phyloP scores from a whole-genome alignment of 1,140 invertebrate species.

The Ephestia elutella region DNA sequence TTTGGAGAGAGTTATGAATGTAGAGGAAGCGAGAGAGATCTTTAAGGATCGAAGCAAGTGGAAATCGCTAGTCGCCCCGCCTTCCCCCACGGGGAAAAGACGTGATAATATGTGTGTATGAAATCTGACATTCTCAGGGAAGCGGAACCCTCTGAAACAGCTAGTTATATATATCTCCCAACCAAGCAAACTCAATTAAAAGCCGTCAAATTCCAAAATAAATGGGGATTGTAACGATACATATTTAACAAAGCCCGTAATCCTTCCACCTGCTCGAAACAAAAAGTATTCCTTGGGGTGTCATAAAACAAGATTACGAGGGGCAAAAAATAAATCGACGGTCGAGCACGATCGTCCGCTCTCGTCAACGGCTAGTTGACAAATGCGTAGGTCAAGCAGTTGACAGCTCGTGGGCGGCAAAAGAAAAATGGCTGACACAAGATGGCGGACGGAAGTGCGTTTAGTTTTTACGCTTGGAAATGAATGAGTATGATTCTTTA shows the following conservation, averaged over 20 bases:
- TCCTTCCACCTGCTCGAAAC: not conserved
- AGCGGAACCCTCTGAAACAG: too few relatives aligned
- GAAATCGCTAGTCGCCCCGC: too few relatives aligned
- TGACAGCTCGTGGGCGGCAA: conserved; percentile 25
- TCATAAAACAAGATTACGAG: not conserved
- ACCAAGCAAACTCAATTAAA: too few relatives aligned
- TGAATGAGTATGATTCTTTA: too few relatives aligned
- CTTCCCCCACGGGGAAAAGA: too few relatives aligned
- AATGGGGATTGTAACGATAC: not conserved
- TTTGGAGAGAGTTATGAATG: too few relatives aligned
- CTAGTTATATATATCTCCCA: too few relatives aligned
- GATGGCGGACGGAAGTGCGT: conserved; percentile 22
- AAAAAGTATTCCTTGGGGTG: not conserved
- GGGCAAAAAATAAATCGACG: not conserved
- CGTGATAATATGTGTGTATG: too few relatives aligned
- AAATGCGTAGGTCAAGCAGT: conserved; percentile 27
- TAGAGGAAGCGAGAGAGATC: too few relatives aligned
- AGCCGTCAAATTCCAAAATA: not conserved
- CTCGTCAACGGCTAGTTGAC: conserved; percentile 21
- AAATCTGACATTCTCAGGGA: too few relatives aligned
- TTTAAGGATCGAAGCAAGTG: too few relatives aligned
- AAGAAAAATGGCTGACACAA: conserved; percentile 30
- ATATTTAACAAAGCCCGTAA: not conserved
- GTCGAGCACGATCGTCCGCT: conserved; percentile 5
- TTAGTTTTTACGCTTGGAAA: not conserved